Evolutionary conservation across 1,140 invertebrate species (phyloP), one percentile per base, ranked within the genome.

Genomic region (Sarcophaga bullata): DNA sequence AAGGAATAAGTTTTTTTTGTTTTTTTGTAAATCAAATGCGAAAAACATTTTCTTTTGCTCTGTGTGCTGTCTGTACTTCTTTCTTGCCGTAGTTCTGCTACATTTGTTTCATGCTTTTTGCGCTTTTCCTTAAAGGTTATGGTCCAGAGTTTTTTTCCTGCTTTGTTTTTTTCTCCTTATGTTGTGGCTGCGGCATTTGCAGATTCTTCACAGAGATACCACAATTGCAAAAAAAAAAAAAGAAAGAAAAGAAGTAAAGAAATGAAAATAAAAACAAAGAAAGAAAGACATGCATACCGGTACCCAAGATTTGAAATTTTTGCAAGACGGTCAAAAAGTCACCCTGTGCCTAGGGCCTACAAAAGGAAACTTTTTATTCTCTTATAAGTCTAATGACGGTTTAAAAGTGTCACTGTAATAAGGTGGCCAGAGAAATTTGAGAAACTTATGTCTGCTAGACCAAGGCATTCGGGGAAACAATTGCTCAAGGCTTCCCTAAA

Each of bases 121-220:
- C 48, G 48, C 19, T 78, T 78, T 47, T 76, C 75, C 49, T 78
- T 50, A 78, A 78, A 78, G 75, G 75, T 78, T 78, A 52, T 78
- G 75, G 75, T 78, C 75, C 50, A 48, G n/a, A 50, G 48, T 78
- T 52, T 52, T 15, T 76, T 78, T 78, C n/a, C 48, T 48, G 73
- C 17, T 50, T 78, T 19, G 46, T 76, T 49, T 47, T 13, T 25
- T 37, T 73, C 25, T 15, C 47, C 25, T 7, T 6, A 46, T 37
- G 25, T 37, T 37, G n/a, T 76, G n/a, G 75, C 17, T 49, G 75
- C 25, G n/a, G 75, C 48, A 19, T 10, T 52, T 78, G 7, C 75
- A 50, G 75, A 19, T 25, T 50, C 48, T 7, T 78, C 17, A 25
- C n/a, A 68, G 19, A 68, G 62, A 68, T 68, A 68, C 62, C 62